Conservation (phyloP, 2,113 vertebrate genomes). For the Polypterus bichir region DNA sequence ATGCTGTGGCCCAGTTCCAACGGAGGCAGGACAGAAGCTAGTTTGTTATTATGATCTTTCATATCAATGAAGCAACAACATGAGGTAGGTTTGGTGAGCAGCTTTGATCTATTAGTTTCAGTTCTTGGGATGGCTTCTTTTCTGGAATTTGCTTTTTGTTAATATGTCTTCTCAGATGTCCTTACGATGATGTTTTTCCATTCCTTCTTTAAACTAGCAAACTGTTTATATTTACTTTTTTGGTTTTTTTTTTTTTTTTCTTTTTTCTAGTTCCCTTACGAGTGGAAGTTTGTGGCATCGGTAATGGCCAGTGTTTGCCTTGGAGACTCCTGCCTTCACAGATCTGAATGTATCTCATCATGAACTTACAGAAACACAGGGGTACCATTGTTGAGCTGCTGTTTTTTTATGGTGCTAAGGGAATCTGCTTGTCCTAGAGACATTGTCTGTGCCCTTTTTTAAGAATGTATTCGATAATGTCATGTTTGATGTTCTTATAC, state of each 20-base stretch:
- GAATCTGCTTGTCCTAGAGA: slow-evolving; percentile 53
- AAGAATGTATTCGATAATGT: slow-evolving; percentile 94
- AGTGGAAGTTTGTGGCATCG: too few relatives aligned
- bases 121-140: too few relatives aligned
- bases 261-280: slow-evolving; percentile 32
- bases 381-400: slow-evolving; percentile 90
- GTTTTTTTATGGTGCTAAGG: slow-evolving; percentile 93
- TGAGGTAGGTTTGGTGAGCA: too few relatives aligned
- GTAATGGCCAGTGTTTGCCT: slow-evolving; percentile 37
- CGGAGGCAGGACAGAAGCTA: too few relatives aligned
- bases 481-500: slow-evolving; percentile 91
- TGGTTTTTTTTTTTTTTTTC: slow-evolving; percentile 9
- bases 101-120: too few relatives aligned
- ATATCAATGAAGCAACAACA: too few relatives aligned
- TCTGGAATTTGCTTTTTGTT: too few relatives aligned
- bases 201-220: too few relatives aligned
- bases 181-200: too few relatives aligned
- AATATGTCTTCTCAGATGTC: too few relatives aligned
- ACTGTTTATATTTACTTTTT: slow-evolving; percentile 23
- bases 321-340: slow-evolving; percentile 82
- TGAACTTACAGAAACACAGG: slow-evolving; percentile 55
- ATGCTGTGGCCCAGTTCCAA: too few relatives aligned
- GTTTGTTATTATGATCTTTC: too few relatives aligned
- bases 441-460: slow-evolving; percentile 66
- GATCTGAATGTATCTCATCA: slow-evolving; percentile 88